Evolutionary conservation across 2,888 invertebrate genomes (phyloP), one percentile per base, ranked within the genome.

Genomic region (Idaea straminata): DNA sequence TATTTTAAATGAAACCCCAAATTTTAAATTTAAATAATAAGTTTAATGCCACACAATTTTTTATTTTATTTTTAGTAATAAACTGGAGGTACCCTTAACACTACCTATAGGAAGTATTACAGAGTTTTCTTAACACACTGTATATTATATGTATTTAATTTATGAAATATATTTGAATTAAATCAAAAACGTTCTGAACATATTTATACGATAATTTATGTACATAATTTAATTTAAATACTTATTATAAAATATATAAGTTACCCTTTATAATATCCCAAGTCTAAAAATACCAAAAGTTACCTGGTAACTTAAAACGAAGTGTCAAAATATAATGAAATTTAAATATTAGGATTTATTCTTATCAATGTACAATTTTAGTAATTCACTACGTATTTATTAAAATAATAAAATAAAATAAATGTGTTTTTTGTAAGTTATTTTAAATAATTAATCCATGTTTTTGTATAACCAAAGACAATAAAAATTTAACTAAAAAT

Each of bases 391-490:
- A 77, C 85, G 85, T 89, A 89, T 86, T 88, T 85, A 89, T 85
- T 79, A 83, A 84, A 80, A 67, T 64, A 71, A 68, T 78, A 79
- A 72, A 77, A 76, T 77, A 75, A 76, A 76, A 90, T 90, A 86
- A 88, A 91, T 91, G 91, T 91, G 91, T 89, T 89, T 86, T 90
- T 92, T 92, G 92, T 92, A 92, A 91, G 85, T 92, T 92, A 91
- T 92, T 92, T 92, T 90, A 90, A 92, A 87, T 47, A 85, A 90
- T 89, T 91, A 91, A 87, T 92, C 90, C 89, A 89, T 90, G 92
- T 92, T 92, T 92, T 92, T 92, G 92, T 92, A 92, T 92, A 92
- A 92, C 91, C 92, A 92, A 92, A 92, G 92, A 92, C 92, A 92
- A 92, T 92, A 92, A 92, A 92, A 92, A 92, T 91, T 91, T 89